Base-by-base conservation (phyloP, 1,140 invertebrate genomes). In the Habropoda laboriosa region DNA sequence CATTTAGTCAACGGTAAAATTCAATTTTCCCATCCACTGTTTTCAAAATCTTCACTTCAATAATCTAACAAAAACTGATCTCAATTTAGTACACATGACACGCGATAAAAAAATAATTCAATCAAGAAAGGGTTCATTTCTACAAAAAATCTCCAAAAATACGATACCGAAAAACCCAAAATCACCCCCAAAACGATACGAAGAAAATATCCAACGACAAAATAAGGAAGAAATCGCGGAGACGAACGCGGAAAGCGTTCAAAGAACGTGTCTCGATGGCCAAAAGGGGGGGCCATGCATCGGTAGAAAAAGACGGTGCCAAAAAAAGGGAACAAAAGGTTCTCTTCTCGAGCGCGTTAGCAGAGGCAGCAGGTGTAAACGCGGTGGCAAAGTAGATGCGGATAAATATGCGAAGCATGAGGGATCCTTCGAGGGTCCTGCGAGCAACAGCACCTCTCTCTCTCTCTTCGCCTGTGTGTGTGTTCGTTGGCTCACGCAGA, bases 371-470 rank as follows among this genome's bases (percentile, higher is more conserved):
- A 76, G 71, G 78, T 85, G 82, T 80, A 84, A 85, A 85, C 71
- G 67, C 67, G 66, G 66, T 84, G 66, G 78, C 78, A 77, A 85
- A 85, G 51, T 80, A 75, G 45, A 83, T 67, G 64, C 51, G 78
- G n/a, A 76, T 85, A 83, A 85, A 85, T 84, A 85, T 81, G 78
- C 78, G 66, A 64, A 27, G 55, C 49, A 63, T 68, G 71, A 61
- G 66, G 71, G 47, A 76, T 66, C 53, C 47, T n/a, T 24, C 40
- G 47, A 73, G 40, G 71, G 63, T 27, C 30, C 21, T 79, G 32
- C 16, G 12, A 12, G 24, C 24, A 24, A 16, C n/a, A 24, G 16
- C 4, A 30, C n/a, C 45, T 47, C 45, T 30, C 24, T 27, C 10
- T 13, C 27, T 66, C 32, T 38, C 38, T 47, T 58, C 18, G 30